Evolutionary conservation across 2,797 vertebrate species (phyloP), one percentile per base, ranked within the genome.

Genomic region (Poeciliopsis infans): DNA sequence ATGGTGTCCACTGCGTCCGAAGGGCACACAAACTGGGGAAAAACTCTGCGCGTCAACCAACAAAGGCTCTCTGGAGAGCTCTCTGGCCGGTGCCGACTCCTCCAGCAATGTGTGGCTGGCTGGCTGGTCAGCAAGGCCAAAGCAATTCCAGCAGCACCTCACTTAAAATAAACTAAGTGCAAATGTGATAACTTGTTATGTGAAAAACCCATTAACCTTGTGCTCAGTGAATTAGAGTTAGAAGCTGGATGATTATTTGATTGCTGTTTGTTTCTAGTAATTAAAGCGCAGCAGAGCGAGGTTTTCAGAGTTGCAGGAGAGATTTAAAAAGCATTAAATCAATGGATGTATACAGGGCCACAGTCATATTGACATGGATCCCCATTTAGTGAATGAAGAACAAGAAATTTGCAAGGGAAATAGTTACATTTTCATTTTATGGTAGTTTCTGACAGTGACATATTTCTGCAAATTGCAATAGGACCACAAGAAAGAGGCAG

Each of bases 141-240:
- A 7, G 57, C 57, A 64, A 4, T 45, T 61, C 55, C 10, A 59
- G 53, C 57, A 31, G 28, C 15, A 8, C 25, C 12, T 74, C 25
- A 55, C 36, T 39, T 75, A 47, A 75, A 75, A 75, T 61, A 8
- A 64, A 47, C 31, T 43, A 31, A 64, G 28, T 41, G 20, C 57
- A 47, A 64, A 59, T 43, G 53, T 20, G 73, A 41, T 61, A 61
- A 61, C 43, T 33, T 64, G 57, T 33, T 61, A 31, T 75, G n/a
- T 64, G 74, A 75, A 75, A 75, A 46, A 28, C 25, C 23, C 57
- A 47, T 75, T 47, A 75, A 64, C 45, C 41, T 47, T 46, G 2
- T 46, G 28, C 10, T 75, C n/a, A 36, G 16, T 75, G 28, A 64
- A 13, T 75, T 59, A 47, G 41, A 20, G 28, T 47, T 47, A 47